phyloP scores from a whole-genome alignment of 2,888 invertebrate genomes.

The Erpobdella octoculata region DNA sequence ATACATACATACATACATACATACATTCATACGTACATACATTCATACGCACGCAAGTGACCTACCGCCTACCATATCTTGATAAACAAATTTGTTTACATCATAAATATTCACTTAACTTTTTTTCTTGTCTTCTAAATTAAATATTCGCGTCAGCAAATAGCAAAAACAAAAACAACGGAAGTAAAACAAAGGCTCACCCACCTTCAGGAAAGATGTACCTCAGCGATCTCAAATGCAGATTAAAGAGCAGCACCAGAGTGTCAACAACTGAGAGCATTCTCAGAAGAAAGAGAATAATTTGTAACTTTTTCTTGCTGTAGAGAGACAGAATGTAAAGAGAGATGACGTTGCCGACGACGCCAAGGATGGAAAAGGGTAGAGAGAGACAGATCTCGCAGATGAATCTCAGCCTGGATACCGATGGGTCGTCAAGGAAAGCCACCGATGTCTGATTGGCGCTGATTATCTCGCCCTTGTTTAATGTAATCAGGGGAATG shows the following conservation, averaged over 20 bases:
- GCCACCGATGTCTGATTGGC: background rate
- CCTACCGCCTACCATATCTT: no score
- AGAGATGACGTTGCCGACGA: constrained; percentile 34
- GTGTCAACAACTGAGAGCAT: constrained; percentile 34
- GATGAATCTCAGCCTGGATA: constrained; percentile 24
- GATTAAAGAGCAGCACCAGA: constrained; percentile 29
- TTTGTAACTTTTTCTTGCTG: constrained; percentile 28
- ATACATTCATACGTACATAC: no score
- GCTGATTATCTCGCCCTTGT: background rate
- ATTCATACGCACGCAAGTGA: no score
- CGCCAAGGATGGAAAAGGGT: constrained; percentile 33
- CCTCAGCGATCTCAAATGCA: constrained; percentile 32
- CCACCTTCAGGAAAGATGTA: constrained; percentile 1
- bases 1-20: no score
- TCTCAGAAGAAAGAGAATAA: constrained; percentile 33
- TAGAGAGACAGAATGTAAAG: constrained; percentile 33
- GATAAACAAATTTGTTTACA: no score
- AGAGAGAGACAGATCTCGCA: constrained; percentile 31
- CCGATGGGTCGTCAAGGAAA: background rate
- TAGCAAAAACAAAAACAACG: no score
- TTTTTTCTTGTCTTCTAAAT: no score
- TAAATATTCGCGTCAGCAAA: no score
- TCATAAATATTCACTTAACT: no score
- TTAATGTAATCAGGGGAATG: background rate
- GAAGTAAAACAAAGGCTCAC: background rate